A percentile compares a stretch with the other conserved stretches of the same genome.
phyloP scores from a whole-genome alignment of 2,113 vertebrate genomes.

The Reinhardtius hippoglossoides region DNA sequence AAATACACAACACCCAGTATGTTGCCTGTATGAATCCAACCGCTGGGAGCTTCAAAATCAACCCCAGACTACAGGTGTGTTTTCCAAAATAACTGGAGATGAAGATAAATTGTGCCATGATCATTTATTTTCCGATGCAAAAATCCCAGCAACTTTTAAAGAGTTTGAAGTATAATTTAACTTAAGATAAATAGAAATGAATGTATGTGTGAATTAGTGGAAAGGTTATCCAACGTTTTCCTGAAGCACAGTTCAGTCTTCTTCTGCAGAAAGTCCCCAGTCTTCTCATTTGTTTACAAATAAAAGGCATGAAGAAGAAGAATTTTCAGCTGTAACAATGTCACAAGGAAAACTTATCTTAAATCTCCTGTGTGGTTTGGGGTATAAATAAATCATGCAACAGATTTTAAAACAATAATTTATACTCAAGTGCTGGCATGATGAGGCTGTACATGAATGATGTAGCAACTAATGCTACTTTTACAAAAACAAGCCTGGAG shows the following conservation, averaged over 20 bases:
- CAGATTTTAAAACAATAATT: constrained; percentile 8
- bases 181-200: constrained; percentile 7
- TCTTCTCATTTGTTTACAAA: constrained; percentile 10
- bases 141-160: neutral
- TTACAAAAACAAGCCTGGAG: neutral
- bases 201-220: neutral
- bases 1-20: constrained; percentile 86
- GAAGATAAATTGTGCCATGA: neutral
- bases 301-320: neutral
- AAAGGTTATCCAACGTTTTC: neutral
- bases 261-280: neutral
- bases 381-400: constrained; percentile 5
- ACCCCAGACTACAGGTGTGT: constrained; percentile 86
- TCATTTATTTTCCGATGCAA: constrained; percentile 9
- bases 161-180: neutral
- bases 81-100: neutral
- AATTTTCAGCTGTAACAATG: constrained; percentile 1
- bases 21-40: constrained; percentile 87
- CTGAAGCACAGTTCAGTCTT: neutral
- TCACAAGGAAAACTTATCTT: neutral
- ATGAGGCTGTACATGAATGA: neutral
- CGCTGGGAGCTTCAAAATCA: constrained; percentile 86
- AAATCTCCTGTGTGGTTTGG: neutral
- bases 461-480: neutral
- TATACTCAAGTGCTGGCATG: constrained; percentile 7